A percentile compares a stretch with the other conserved stretches of the same genome.
Evolutionary conservation across 2,888 invertebrate species (phyloP).

Genomic region (Cataglyphis cursor): DNA sequence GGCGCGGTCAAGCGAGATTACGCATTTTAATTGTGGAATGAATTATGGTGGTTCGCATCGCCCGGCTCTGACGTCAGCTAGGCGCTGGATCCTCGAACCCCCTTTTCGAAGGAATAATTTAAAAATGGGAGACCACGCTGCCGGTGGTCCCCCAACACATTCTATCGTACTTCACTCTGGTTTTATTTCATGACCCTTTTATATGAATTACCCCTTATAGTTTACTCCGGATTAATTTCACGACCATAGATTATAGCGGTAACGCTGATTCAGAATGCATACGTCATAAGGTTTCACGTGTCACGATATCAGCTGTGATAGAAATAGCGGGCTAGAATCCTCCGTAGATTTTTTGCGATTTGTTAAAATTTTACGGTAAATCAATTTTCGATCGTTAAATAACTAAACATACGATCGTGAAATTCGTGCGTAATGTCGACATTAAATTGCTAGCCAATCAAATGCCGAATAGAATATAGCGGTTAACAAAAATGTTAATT

Average conservation of each 20-base stretch:
- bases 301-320: conserved; percentile 28
- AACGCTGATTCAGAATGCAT: conserved; percentile 58
- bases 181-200: conserved; percentile 69
- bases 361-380: conserved; percentile 41
- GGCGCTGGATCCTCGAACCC: conserved; percentile 36
- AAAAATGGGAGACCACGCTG: conserved; percentile 44
- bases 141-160: background rate
- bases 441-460: conserved; percentile 15
- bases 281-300: conserved; percentile 55
- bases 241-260: conserved; percentile 27
- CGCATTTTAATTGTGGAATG: conserved; percentile 67
- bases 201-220: conserved; percentile 20
- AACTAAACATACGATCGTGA: conserved; percentile 32
- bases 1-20: conserved; percentile 67
- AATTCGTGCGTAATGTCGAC: conserved; percentile 26
- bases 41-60: conserved; percentile 51
- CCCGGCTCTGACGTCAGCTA: conserved; percentile 59
- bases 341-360: conserved; percentile 26
- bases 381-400: background rate
- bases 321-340: conserved; percentile 12
- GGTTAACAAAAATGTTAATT: conserved; percentile 55
- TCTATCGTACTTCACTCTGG: conserved; percentile 22
- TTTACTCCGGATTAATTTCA: conserved; percentile 60
- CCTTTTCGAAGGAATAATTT: conserved; percentile 59
- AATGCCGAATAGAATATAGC: background rate